These are phyloP conservation scores for Adelges cooleyi DNA, from an alignment of 1,140 invertebrate genomes.

Conservation along the genomic window DNA sequence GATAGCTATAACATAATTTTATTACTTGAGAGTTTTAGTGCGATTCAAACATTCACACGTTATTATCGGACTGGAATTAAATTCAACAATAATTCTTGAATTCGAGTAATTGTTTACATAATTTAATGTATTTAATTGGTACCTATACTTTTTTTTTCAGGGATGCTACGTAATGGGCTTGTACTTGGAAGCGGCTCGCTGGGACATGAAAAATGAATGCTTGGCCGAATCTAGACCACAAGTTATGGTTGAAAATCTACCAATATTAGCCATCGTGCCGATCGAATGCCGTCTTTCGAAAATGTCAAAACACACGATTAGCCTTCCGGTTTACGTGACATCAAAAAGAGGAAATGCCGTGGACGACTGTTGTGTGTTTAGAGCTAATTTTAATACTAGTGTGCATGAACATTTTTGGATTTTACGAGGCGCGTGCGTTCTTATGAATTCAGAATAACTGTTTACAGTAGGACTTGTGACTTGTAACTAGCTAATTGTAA, in stretches of 20 bases:
- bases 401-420: slow-evolving; percentile 78
- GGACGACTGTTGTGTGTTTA: slow-evolving; percentile 79
- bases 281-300: slow-evolving; percentile 71
- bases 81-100: too few relatives aligned
- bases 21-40: too few relatives aligned
- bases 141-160: neutral
- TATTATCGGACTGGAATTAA: too few relatives aligned
- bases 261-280: slow-evolving; percentile 70
- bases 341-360: slow-evolving; percentile 70
- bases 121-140: too few relatives aligned
- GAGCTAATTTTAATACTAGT: slow-evolving; percentile 65
- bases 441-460: slow-evolving; percentile 59
- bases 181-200: slow-evolving; percentile 80
- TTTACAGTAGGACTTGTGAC: too few relatives aligned
- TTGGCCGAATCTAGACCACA: slow-evolving; percentile 66
- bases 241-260: slow-evolving; percentile 70
- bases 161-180: slow-evolving; percentile 76
- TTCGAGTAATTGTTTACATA: too few relatives aligned
- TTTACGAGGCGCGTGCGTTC: slow-evolving; percentile 72
- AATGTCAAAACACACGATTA: slow-evolving; percentile 63
- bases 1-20: too few relatives aligned
- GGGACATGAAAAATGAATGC: slow-evolving; percentile 59
- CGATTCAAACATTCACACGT: too few relatives aligned
- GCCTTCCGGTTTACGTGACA: slow-evolving; percentile 77
- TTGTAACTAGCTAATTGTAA: too few relatives aligned